Conservation (phyloP, 2,797 vertebrate species). For the Myripristis jacobus region DNA sequence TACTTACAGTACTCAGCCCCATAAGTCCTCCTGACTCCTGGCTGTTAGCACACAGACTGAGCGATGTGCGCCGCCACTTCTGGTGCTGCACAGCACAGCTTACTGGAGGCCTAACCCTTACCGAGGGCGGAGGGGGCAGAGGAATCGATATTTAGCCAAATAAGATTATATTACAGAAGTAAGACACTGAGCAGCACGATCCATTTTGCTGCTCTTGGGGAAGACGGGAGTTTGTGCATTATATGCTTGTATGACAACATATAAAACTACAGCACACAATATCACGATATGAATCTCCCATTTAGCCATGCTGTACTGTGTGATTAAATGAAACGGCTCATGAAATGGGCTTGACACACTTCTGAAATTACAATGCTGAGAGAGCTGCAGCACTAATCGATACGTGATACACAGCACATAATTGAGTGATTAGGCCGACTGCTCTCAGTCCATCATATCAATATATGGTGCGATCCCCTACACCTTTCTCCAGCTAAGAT, state of each 20-base stretch:
- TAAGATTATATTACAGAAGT: conserved; percentile 7
- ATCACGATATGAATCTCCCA: neutral
- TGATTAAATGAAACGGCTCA: neutral
- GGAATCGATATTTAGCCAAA: conserved; percentile 4
- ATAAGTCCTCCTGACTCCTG: conserved; percentile 56
- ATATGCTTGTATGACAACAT: neutral
- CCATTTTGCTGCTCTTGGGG: neutral
- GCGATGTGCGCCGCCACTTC: conserved; percentile 23
- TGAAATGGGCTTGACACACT: neutral
- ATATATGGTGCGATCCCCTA: conserved; percentile 26
- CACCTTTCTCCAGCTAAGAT: conserved; percentile 32
- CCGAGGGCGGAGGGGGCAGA: neutral
- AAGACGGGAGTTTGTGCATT: neutral
- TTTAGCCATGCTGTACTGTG: neutral
- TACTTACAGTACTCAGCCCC: conserved; percentile 78
- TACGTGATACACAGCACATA: neutral
- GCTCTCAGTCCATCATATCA: conserved; percentile 18
- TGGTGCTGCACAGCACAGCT: neutral
- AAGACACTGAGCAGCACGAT: neutral
- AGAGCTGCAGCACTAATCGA: neutral
- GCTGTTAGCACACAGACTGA: conserved; percentile 60
- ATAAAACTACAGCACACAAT: neutral
- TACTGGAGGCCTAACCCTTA: conserved; percentile 6
- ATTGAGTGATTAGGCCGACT: neutral
- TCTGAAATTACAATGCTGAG: neutral